Conservation (phyloP, 2,797 vertebrate species). For the Crocodylus rhombifer region DNA sequence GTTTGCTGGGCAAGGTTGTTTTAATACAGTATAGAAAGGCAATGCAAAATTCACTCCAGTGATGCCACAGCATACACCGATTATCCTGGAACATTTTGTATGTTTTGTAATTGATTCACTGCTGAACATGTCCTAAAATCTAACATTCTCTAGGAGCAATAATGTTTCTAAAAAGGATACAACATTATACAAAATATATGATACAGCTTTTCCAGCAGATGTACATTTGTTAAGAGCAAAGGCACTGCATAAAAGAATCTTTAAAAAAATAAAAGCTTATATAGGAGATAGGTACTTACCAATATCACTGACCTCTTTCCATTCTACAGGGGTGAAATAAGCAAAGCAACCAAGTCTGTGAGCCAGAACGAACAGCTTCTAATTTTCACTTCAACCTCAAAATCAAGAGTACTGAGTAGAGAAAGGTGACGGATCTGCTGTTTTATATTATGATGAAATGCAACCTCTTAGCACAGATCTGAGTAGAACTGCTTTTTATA, state of each 20-base stretch:
- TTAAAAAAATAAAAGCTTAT: constrained; percentile 45
- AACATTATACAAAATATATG: constrained; percentile 26
- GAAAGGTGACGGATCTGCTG: constrained; percentile 79
- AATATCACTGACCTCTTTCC: constrained; percentile 76
- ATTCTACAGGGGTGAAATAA: constrained; percentile 56
- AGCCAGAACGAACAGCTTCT: constrained; percentile 80
- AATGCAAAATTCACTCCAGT: constrained; percentile 42
- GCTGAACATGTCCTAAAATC: constrained; percentile 63
- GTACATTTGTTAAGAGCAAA: constrained; percentile 43
- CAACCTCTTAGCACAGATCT: constrained; percentile 77
- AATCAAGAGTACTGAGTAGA: constrained; percentile 78
- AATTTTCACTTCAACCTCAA: constrained; percentile 81
- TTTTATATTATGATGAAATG: constrained; percentile 82
- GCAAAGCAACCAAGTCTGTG: constrained; percentile 56
- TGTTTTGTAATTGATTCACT: constrained; percentile 70
- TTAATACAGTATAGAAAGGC: constrained; percentile 50
- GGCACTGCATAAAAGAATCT: constrained; percentile 29
- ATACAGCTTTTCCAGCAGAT: constrained; percentile 37
- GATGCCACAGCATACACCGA: constrained; percentile 61
- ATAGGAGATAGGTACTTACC: constrained; percentile 78
- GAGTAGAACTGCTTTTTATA: constrained; percentile 76
- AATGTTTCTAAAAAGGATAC: constrained; percentile 42
- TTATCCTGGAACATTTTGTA: constrained; percentile 59
- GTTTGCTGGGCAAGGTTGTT: constrained; percentile 28
- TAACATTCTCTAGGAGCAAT: constrained; percentile 60